Evolutionary conservation across 2,888 invertebrate genomes (phyloP).

Genomic region (Aspidiotus destructor): DNA sequence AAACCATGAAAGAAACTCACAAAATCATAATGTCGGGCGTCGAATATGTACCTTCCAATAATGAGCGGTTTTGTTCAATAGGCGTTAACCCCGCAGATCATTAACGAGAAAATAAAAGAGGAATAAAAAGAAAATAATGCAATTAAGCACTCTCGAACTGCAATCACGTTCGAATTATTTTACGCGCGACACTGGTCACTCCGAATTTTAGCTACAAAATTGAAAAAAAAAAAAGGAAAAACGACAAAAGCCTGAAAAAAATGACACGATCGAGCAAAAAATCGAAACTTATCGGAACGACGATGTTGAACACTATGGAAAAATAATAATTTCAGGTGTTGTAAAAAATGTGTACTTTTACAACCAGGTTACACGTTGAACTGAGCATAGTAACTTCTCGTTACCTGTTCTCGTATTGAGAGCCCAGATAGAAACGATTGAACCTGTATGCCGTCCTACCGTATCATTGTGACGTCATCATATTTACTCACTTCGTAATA

Average conservation of each 20-base stretch:
- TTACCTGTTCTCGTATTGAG: conserved; percentile 28
- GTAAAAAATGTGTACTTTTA: background rate
- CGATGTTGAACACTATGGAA: too few relatives aligned
- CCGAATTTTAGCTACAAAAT: background rate
- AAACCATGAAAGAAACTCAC: too few relatives aligned
- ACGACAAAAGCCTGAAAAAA: background rate
- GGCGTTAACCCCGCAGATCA: background rate
- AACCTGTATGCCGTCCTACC: conserved; percentile 17
- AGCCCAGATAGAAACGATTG: conserved; percentile 27
- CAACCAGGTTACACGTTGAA: conserved; percentile 20
- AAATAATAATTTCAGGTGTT: too few relatives aligned
- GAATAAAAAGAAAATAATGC: background rate
- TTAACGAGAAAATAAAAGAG: background rate
- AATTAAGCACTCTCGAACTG: background rate
- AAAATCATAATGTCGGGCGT: too few relatives aligned
- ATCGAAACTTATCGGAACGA: too few relatives aligned
- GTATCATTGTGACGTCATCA: conserved; percentile 24
- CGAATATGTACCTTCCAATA: too few relatives aligned
- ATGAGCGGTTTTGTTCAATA: background rate
- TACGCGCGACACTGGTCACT: background rate
- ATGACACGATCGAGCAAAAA: background rate
- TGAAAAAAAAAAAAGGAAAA: background rate
- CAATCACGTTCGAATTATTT: background rate
- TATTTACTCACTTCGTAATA: too few relatives aligned
- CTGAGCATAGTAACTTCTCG: conserved; percentile 21